Percentiles rank a stretch among this genome's conserved stretches.
Evolutionary conservation across 1,140 invertebrate genomes (phyloP).

Genomic region (Cydia amplana): DNA sequence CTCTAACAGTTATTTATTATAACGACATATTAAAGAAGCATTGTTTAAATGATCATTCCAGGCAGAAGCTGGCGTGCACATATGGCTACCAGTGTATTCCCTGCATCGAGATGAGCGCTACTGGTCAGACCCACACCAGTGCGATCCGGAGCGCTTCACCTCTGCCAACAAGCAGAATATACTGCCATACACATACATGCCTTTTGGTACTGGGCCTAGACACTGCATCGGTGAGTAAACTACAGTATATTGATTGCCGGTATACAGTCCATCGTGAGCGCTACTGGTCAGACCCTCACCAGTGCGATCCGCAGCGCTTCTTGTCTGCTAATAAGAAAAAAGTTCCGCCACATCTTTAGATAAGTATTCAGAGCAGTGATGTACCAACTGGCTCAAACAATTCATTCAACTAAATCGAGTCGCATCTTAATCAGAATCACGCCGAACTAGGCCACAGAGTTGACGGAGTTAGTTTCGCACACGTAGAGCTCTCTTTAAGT

Average conservation of each 20-base stretch:
- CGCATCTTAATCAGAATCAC: not conserved
- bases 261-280: conserved; percentile 68
- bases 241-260: conserved; percentile 48
- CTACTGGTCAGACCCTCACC: conserved; percentile 65
- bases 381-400: too few relatives aligned
- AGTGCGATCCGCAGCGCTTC: conserved; percentile 71
- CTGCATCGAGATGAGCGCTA: conserved; percentile 70
- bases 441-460: not conserved
- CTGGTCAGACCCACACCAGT: conserved; percentile 66
- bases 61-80: conserved; percentile 49
- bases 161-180: conserved; percentile 53
- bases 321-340: conserved; percentile 52
- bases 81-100: conserved; percentile 67
- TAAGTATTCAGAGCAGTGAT: too few relatives aligned
- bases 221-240: conserved; percentile 72
- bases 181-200: conserved; percentile 69
- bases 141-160: conserved; percentile 70
- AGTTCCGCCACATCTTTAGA: conserved; percentile 50
- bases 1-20: too few relatives aligned
- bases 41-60: conserved; percentile 27
- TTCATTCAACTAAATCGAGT: not conserved
- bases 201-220: conserved; percentile 79
- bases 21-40: not conserved
- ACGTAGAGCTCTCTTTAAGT: not conserved
- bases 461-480: not conserved